Evolutionary conservation across 64 coral and sea anemone genomes (phyloP), one percentile per base, ranked within the genome.

Genomic region (Hydrozoanthus tunicans): DNA sequence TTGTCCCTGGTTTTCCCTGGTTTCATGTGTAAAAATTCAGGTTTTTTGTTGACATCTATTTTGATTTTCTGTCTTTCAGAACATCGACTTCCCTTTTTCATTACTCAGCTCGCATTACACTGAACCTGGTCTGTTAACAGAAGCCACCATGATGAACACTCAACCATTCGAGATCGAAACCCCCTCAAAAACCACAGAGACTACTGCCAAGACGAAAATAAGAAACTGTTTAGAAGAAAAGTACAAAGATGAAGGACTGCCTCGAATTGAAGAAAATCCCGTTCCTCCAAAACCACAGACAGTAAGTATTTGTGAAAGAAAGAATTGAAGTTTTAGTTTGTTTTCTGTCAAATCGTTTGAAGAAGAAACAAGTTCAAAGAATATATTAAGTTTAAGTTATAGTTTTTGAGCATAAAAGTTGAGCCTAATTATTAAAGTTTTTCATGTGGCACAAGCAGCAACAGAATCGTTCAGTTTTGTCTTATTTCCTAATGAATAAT

Each of bases 181-280:
- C 12, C 53, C 60, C 14, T 53, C 59, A 17, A 32, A 66, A 32
- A 17, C 80, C 3, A 82, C 80, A 17, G 26, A 66, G 27, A 53
- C 80, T 6, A 82, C 80, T 82, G 80, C 80, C 5, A 82, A 65
- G 17, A 32, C 13, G 59, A 63, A 17, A 64, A 66, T 82, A 65
- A 65, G 26, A 82, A 66, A 53, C 10, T 82, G 26, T 6, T 7
- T 82, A 43, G 65, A 65, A 82, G 80, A 64, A 64, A 82, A 82
- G 53, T 82, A 82, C 60, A 27, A 82, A 82, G 65, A 64, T 82
- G 80, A 82, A 82, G 80, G 80, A 13, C 14, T 51, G 25, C 80
- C 59, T 1, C 80, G 32, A 82, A 3, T 32, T 0, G 80, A 51
- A 66, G 27, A 82, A 32, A 82, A 82, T 64, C 80, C 26, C 0